Percentiles rank a stretch among this genome's conserved stretches.
Evolutionary conservation across 2,888 invertebrate species (phyloP).

Genomic region (Meganola albula): DNA sequence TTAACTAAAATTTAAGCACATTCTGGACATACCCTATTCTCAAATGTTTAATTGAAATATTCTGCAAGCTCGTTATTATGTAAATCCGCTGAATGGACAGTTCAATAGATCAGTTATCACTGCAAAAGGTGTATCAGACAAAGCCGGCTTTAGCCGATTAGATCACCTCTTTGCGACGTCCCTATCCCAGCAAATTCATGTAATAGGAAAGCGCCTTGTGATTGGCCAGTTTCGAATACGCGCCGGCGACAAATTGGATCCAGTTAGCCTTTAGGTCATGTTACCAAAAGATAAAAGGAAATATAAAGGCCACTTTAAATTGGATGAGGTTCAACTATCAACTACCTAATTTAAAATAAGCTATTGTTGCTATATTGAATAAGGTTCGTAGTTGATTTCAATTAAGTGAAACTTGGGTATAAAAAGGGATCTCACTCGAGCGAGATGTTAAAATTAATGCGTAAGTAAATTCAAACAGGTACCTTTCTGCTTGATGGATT

Average conservation of each 20-base stretch:
- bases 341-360: constrained; percentile 10
- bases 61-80: constrained; percentile 14
- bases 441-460: constrained; percentile 14
- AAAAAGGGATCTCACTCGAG: constrained; percentile 13
- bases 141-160: constrained; percentile 60
- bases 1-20: no score
- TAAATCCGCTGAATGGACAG: constrained; percentile 24
- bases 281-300: constrained; percentile 41
- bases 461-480: no score
- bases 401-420: constrained; percentile 16
- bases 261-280: constrained; percentile 53
- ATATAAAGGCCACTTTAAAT: constrained; percentile 23
- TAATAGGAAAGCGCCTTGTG: constrained; percentile 53
- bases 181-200: no score
- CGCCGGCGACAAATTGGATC: constrained; percentile 67
- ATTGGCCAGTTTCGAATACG: constrained; percentile 64
- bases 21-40: no score
- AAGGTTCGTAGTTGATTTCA: constrained; percentile 9
- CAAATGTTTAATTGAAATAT: constrained; percentile 26
- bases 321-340: constrained; percentile 22
- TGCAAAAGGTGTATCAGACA: constrained; percentile 58
- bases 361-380: constrained; percentile 13
- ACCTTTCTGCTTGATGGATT: no score
- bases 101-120: constrained; percentile 49
- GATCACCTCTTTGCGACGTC: constrained; percentile 49